phyloP scores from a whole-genome alignment of 2,797 vertebrate genomes.

The Rhabdomys pumilio region DNA sequence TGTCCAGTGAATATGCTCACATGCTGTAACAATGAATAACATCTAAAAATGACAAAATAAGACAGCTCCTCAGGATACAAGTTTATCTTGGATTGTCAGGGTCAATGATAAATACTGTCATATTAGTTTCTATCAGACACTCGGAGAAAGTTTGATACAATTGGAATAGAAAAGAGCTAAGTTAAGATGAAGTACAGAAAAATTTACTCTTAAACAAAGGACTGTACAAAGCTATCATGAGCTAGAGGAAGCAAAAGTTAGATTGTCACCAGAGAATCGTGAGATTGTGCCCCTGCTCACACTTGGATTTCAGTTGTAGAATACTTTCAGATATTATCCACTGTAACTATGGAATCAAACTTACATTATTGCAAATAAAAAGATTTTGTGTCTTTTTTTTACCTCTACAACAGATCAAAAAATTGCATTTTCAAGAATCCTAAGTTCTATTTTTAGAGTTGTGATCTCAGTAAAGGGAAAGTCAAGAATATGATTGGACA shows the following conservation, averaged over 20 bases:
- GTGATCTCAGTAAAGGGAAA: not conserved
- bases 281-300: fast-evolving
- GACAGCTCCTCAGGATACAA: not conserved
- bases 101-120: not conserved
- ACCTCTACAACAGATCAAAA: not conserved
- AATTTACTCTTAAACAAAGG: not conserved
- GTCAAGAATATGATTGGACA: not conserved
- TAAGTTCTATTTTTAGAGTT: not conserved
- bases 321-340: not conserved
- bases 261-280: too few relatives aligned
- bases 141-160: not conserved
- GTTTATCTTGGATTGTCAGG: not conserved
- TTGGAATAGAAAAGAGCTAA: fast-evolving
- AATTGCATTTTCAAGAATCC: not conserved
- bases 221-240: not conserved
- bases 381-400: not conserved
- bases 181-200: not conserved
- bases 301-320: not conserved
- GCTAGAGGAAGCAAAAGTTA: not conserved
- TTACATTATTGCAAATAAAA: not conserved
- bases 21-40: not conserved
- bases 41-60: not conserved
- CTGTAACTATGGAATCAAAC: not conserved
- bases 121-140: not conserved
- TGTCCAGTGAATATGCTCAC: not conserved